Base-by-base conservation (phyloP, 2,797 vertebrate genomes). In the Cichlasoma orientale region DNA sequence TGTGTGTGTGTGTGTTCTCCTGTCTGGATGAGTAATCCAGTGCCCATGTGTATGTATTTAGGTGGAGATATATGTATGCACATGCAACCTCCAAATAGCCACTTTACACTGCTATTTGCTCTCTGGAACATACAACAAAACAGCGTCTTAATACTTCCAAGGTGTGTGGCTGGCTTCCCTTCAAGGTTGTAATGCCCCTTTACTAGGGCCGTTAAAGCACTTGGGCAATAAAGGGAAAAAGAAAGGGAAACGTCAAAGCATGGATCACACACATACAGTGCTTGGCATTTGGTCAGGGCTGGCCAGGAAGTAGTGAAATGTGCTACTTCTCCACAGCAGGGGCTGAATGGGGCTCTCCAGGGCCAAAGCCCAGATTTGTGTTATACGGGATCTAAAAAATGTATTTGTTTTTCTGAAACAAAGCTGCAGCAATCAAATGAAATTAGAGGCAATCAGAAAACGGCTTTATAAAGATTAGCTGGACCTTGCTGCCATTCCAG, bases 141-240 rank as follows among this genome's bases (percentile, higher is more conserved):
- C 69, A 75, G 88, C 92, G 82, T 86, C 87, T 91, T 95, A 95
- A 95, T 95, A 90, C 90, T 92, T 95, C 88, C 94, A 95, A 94
- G 90, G 91, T 95, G 94, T 86, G 73, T 91, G 89, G 88, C 91
- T 91, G 92, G 93, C 92, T 90, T 81, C 89, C 88, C 89, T 89
- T 88, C 86, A 91, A 92, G 92, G 91, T 90, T 83, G 89, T 89
- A 91, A 94, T 89, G 75, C 92, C 85, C 88, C 79, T 95, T 96
- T 95, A 95, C 92, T 93, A 90, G 94, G 89, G 83, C 86, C 88
- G 89, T 93, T 94, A 94, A 95, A 94, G 81, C 76, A 83, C 66
- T 80, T 50, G 27, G 82, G 86, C 89, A 92, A 92, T 94, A 94
- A 95, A 94, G 75, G 19, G 54, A 81, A 82, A 82, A 92, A 87